Percentiles rank a stretch among this genome's conserved stretches.
phyloP scores from a whole-genome alignment of 2,888 invertebrate species.

The Aleiodes leptofemur region DNA sequence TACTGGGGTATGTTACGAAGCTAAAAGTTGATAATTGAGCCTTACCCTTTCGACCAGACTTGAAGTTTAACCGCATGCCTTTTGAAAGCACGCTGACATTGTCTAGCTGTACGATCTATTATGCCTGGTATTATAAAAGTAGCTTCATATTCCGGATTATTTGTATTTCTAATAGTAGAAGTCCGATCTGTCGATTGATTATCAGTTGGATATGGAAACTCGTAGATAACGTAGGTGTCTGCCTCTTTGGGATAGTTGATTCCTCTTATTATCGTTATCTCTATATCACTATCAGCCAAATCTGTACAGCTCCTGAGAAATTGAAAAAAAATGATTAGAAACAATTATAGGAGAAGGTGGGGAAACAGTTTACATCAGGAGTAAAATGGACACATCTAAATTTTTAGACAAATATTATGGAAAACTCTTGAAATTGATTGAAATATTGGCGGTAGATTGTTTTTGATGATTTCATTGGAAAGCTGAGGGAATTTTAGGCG shows the following conservation, averaged over 20 bases:
- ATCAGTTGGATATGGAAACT: conserved; percentile 93
- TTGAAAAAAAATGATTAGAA: conserved; percentile 5
- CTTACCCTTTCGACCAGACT: conserved; percentile 94
- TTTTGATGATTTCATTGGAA: no score
- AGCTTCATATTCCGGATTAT: conserved; percentile 92
- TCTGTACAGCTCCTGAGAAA: conserved; percentile 88
- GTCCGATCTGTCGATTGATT: conserved; percentile 86
- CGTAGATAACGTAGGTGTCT: conserved; percentile 94
- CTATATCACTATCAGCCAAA: conserved; percentile 92
- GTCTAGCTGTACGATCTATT: conserved; percentile 86
- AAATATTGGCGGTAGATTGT: no score
- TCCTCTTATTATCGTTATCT: conserved; percentile 90
- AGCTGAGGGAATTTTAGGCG: no score
- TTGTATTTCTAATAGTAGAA: conserved; percentile 86
- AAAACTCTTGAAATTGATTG: no score
- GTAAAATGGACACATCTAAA: no score
- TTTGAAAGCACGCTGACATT: conserved; percentile 91
- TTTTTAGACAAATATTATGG: no score
- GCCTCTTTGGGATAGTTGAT: conserved; percentile 93
- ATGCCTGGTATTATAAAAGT: conserved; percentile 82
- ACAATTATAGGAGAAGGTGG: no score
- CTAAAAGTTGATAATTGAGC: conserved; percentile 47
- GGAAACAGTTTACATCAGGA: no score
- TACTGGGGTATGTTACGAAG: conserved; percentile 2
- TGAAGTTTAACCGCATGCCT: conserved; percentile 93